phyloP scores from a whole-genome alignment of 2,888 invertebrate genomes.

The Tipula helvola region DNA sequence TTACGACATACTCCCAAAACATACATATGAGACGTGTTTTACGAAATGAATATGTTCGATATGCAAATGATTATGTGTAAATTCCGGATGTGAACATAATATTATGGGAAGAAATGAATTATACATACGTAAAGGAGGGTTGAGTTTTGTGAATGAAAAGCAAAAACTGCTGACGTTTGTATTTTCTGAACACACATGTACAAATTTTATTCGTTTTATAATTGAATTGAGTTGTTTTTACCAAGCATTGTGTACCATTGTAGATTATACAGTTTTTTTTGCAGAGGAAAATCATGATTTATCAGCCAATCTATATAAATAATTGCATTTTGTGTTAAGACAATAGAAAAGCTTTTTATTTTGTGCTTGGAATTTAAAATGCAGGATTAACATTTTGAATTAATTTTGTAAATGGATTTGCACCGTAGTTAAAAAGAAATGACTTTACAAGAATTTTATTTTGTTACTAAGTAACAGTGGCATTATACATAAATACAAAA shows the following conservation, averaged over 20 bases:
- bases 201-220: background rate
- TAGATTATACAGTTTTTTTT: background rate
- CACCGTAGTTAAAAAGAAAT: background rate
- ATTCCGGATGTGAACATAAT: background rate
- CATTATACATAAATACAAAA: too few relatives aligned
- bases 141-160: background rate
- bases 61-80: background rate
- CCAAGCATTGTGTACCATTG: background rate
- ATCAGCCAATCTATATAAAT: background rate
- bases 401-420: background rate
- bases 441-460: background rate
- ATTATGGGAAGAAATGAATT: background rate
- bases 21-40: background rate
- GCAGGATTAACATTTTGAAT: background rate
- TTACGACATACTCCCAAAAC: background rate
- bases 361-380: background rate
- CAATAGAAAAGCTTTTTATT: background rate
- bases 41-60: background rate
- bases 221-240: background rate
- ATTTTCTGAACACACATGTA: background rate
- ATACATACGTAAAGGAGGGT: background rate
- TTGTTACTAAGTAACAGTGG: too few relatives aligned
- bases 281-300: background rate
- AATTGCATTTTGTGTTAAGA: background rate
- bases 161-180: background rate